A percentile compares a stretch with the other conserved stretches of the same genome.
Conservation (phyloP, 2,113 vertebrate species). For the Malaclemys terrapin region DNA sequence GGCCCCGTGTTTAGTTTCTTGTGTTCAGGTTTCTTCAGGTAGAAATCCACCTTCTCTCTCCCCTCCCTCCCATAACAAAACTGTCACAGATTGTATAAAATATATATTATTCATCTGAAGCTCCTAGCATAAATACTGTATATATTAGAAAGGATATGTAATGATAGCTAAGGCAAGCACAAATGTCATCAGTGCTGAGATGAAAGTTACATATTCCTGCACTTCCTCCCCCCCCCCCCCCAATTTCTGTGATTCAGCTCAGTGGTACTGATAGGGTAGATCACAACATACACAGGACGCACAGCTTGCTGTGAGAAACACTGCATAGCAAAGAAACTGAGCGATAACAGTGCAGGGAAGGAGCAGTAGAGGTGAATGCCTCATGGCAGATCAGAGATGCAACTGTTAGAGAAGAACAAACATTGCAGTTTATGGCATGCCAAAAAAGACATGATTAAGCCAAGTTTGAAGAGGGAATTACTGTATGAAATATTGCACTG, state of each 20-base stretch:
- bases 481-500: neutral
- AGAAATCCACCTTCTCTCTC: neutral
- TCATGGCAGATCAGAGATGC: neutral
- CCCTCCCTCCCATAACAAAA: neutral
- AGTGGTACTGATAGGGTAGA: neutral
- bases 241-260: neutral
- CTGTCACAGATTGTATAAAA: neutral
- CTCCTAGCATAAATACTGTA: neutral
- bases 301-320: neutral
- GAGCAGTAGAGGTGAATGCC: neutral
- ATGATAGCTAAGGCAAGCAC: neutral
- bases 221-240: neutral
- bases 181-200: neutral
- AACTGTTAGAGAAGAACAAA: neutral
- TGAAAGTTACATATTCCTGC: neutral
- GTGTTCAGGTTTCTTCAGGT: neutral
- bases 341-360: neutral
- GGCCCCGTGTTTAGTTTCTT: neutral
- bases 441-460: neutral
- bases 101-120: neutral
- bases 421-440: neutral
- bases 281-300: neutral
- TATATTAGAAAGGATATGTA: neutral
- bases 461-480: neutral
- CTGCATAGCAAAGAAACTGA: neutral